Percentiles rank a stretch among this genome's conserved stretches.
These are phyloP conservation scores for Sardinella longiceps DNA, from an alignment of 2,797 vertebrate genomes.

Conservation along the genomic window DNA sequence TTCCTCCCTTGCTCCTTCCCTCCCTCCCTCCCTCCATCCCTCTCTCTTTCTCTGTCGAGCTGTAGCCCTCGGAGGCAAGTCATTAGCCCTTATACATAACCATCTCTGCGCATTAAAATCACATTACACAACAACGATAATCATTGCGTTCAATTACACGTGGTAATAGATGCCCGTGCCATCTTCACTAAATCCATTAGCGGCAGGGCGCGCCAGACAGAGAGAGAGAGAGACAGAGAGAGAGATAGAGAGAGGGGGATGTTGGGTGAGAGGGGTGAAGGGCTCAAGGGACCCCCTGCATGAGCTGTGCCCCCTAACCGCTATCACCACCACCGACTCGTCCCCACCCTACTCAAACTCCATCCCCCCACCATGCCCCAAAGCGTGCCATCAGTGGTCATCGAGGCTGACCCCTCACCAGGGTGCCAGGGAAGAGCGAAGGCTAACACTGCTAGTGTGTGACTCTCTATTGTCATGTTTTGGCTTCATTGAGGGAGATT, in stretches of 20 bases:
- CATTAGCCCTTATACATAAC: conserved; percentile 84
- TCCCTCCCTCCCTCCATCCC: not conserved
- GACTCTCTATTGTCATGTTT: not conserved
- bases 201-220: conserved; percentile 61
- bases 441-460: not conserved
- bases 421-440: not conserved
- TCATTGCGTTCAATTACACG: conserved; percentile 85
- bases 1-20: conserved; percentile 36
- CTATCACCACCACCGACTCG: not conserved
- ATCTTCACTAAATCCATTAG: conserved; percentile 83
- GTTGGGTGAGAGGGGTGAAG: not conserved
- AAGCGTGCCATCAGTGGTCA: not conserved
- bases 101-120: conserved; percentile 84
- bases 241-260: conserved; percentile 39
- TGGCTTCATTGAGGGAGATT: conserved; percentile 45
- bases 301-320: not conserved
- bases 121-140: conserved; percentile 86
- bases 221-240: conserved; percentile 43
- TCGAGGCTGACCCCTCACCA: not conserved
- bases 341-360: not conserved
- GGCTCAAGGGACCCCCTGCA: not conserved
- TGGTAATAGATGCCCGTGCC: conserved; percentile 81
- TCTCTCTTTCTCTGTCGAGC: conserved; percentile 57
- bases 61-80: conserved; percentile 77
- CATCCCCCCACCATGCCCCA: not conserved